phyloP scores from a whole-genome alignment of 2,797 vertebrate species.

The Sebastes matsubarae region DNA sequence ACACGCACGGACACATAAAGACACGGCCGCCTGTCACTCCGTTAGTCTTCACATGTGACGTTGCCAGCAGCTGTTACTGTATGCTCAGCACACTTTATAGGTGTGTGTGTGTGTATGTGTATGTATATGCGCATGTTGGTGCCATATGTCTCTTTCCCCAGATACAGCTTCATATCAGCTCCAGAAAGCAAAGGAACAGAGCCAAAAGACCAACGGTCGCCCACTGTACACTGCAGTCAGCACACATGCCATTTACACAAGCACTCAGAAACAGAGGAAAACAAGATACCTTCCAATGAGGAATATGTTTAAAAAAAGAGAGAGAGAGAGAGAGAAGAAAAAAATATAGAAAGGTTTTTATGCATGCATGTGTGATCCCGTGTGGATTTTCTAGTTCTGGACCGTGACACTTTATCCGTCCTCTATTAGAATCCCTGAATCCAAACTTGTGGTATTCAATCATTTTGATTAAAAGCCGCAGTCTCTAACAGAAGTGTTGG shows the following conservation, averaged over 20 bases:
- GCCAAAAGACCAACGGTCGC: slow-evolving; percentile 87
- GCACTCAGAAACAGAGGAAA: slow-evolving; percentile 49
- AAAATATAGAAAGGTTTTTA: slow-evolving; percentile 62
- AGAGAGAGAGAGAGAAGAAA: not conserved
- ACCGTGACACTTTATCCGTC: slow-evolving; percentile 81
- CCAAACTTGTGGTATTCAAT: slow-evolving; percentile 98
- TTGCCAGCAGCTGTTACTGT: slow-evolving; percentile 86
- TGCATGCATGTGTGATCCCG: slow-evolving; percentile 79
- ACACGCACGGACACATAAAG: slow-evolving; percentile 76
- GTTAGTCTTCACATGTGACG: slow-evolving; percentile 86
- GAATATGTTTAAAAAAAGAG: slow-evolving; percentile 55
- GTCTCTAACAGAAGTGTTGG: slow-evolving; percentile 98
- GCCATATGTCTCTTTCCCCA: slow-evolving; percentile 91
- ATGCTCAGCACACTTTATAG: slow-evolving; percentile 76
- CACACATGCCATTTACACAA: slow-evolving; percentile 80
- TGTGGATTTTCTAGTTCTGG: slow-evolving; percentile 75
- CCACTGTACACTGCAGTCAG: slow-evolving; percentile 49
- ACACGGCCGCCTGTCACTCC: slow-evolving; percentile 88
- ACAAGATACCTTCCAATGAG: slow-evolving; percentile 66
- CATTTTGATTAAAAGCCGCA: slow-evolving; percentile 99
- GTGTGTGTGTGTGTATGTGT: slow-evolving; percentile 62
- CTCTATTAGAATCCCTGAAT: slow-evolving; percentile 92
- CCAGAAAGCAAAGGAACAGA: slow-evolving; percentile 86
- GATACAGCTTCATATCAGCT: slow-evolving; percentile 89
- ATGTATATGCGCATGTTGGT: slow-evolving; percentile 52